These are phyloP conservation scores for Rattus rattus DNA, from an alignment of 2,113 vertebrate genomes.

Conservation along the genomic window DNA sequence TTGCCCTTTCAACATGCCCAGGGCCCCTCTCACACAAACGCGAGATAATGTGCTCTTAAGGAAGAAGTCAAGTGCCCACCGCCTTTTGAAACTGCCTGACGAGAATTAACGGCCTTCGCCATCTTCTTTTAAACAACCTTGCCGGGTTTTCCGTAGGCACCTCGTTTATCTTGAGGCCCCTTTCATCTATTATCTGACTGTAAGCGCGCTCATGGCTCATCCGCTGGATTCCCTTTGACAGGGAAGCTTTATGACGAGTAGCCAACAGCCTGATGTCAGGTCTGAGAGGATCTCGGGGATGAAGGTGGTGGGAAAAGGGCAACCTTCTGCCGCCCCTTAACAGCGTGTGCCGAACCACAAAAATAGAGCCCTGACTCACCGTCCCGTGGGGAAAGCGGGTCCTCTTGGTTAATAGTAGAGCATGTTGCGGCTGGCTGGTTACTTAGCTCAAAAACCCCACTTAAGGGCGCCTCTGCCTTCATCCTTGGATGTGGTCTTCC, in stretches of 20 bases:
- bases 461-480: slow-evolving; percentile 20
- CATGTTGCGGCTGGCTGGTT: not conserved
- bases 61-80: slow-evolving; percentile 84
- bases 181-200: slow-evolving; percentile 89
- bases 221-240: slow-evolving; percentile 87
- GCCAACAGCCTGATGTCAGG: slow-evolving; percentile 80
- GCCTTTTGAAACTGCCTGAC: slow-evolving; percentile 86
- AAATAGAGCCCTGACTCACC: slow-evolving; percentile 80
- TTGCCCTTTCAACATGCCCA: slow-evolving; percentile 81
- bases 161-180: slow-evolving; percentile 88
- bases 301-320: slow-evolving; percentile 87
- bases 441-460: slow-evolving; percentile 56
- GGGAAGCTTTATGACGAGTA: slow-evolving; percentile 85
- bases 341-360: slow-evolving; percentile 72
- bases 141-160: slow-evolving; percentile 87
- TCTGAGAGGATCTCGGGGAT: slow-evolving; percentile 79
- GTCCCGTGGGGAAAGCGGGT: not conserved
- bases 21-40: slow-evolving; percentile 81
- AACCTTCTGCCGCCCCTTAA: slow-evolving; percentile 84
- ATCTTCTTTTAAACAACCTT: slow-evolving; percentile 87
- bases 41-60: slow-evolving; percentile 84
- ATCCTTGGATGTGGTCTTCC: not conserved
- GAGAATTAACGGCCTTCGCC: slow-evolving; percentile 87
- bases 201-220: slow-evolving; percentile 86
- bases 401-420: slow-evolving; percentile 52